Evolutionary conservation across 2,113 vertebrate genomes (phyloP).

Genomic region (Ptychochromis oligacanthus): DNA sequence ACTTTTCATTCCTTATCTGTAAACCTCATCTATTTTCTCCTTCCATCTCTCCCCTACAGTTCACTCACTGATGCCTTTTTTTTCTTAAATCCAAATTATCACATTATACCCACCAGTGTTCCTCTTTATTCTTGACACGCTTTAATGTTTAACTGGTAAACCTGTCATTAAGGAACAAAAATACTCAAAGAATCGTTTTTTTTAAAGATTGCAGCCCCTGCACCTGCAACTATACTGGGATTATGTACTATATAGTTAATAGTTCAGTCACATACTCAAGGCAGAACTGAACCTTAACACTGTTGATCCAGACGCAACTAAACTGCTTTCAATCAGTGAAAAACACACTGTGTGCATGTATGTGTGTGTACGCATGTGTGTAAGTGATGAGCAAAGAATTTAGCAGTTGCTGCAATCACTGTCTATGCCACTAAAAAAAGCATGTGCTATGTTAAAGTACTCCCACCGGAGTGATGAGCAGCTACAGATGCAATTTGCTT

Average conservation of each 20-base stretch:
- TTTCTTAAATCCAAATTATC: constrained; percentile 33
- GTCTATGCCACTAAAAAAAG: constrained; percentile 24
- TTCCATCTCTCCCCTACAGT: background rate
- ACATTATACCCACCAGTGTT: constrained; percentile 21
- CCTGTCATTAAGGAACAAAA: background rate
- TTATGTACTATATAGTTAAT: constrained; percentile 11
- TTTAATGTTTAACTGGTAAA: constrained; percentile 17
- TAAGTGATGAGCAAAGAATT: constrained; percentile 21
- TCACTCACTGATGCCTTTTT: background rate
- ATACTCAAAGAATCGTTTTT: background rate
- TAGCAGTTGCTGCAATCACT: constrained; percentile 40
- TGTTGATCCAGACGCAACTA: constrained; percentile 10
- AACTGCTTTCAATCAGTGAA: constrained; percentile 5
- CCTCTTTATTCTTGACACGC: constrained; percentile 6
- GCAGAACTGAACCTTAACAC: constrained; percentile 25
- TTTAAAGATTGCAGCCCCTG: background rate
- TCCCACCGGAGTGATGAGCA: constrained; percentile 57
- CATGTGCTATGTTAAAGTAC: constrained; percentile 47
- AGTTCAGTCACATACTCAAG: constrained; percentile 35
- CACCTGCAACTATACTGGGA: background rate
- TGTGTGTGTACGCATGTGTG: background rate
- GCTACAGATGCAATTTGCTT: constrained; percentile 50
- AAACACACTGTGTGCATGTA: background rate
- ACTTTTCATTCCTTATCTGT: constrained; percentile 32
- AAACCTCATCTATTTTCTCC: constrained; percentile 29